Evolutionary conservation across 1,140 invertebrate species (phyloP), one percentile per base, ranked within the genome.

Genomic region (Drosophila asahinai): DNA sequence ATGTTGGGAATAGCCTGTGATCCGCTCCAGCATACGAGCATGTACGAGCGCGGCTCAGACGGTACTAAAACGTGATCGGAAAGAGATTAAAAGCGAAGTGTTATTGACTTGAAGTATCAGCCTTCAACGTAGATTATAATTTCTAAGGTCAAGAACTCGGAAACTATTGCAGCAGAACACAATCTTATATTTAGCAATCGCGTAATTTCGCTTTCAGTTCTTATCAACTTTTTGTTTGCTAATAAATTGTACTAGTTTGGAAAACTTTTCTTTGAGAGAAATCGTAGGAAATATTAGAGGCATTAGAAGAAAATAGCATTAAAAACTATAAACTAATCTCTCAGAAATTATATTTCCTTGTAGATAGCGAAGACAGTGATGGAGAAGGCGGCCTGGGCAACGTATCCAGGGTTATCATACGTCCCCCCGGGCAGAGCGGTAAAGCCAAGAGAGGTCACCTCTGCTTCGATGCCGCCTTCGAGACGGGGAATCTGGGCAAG

Each of bases 381-480:
- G 97, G 97, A 57, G 98, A 99, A 91, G 97, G 97, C 40, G 97
- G 98, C 9, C 94, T 99, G 76, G 98, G 98, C 7, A 99, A 99
- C 94, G 96, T 99, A 12, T 98, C 97, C 81, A 96, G 98, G 58
- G 94, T 98, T 77, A 97, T 98, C n/a, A 96, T 98, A 91, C 94
- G 98, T 30, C 98, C 98, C 14, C 97, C 98, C 1, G 98, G 97
- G 0, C 98, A 98, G 93, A 97, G 97, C 86, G 98, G 98, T 1
- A 98, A 98, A 68, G 92, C 92, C 7, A 93, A 93, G 58, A 94
- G 95, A 72, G 99, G 99, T 8, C 98, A 99, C 93, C 94, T 99
- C 2, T 98, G 98, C 82, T 99, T 99, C 93, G 98, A 99, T 94
- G 98, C 99, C 12, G 96, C 97, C 5, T 99, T 99, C 93, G 99